Evolutionary conservation across 1,140 invertebrate species (phyloP).

Genomic region (Geopemphigus sp.): DNA sequence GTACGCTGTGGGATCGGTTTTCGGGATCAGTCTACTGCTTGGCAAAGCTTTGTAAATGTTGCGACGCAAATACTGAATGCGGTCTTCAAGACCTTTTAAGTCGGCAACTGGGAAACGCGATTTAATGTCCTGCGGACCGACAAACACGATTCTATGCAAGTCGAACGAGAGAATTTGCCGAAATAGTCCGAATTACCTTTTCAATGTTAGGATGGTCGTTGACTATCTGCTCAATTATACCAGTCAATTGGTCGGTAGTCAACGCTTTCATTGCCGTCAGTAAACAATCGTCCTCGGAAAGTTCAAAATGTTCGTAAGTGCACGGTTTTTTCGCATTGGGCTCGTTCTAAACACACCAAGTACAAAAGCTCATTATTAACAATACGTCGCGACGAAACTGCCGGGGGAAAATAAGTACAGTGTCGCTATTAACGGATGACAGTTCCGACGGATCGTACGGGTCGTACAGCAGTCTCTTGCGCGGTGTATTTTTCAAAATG

Average conservation of each 20-base stretch:
- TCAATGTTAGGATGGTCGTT: slow-evolving; percentile 57
- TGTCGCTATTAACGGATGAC: too few relatives aligned
- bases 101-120: slow-evolving; percentile 67
- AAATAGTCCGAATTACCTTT: slow-evolving; percentile 54
- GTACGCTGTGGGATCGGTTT: slow-evolving; percentile 67
- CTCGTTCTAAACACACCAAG: background rate
- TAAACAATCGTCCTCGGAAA: background rate
- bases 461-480: slow-evolving; percentile 63
- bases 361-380: too few relatives aligned
- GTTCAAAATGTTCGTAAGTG: background rate
- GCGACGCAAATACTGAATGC: slow-evolving; percentile 64
- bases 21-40: slow-evolving; percentile 64
- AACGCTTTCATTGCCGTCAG: background rate
- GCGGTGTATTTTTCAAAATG: slow-evolving; percentile 61
- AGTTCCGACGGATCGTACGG: slow-evolving; percentile 53
- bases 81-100: slow-evolving; percentile 65
- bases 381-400: too few relatives aligned
- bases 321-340: background rate
- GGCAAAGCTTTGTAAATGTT: slow-evolving; percentile 71
- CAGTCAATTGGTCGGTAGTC: slow-evolving; percentile 14
- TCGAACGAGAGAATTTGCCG: background rate
- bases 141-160: background rate
- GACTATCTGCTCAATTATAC: slow-evolving; percentile 54
- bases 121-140: slow-evolving; percentile 54
- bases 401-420: too few relatives aligned